Percentiles rank a stretch among this genome's conserved stretches.
Evolutionary conservation across 2,113 vertebrate species (phyloP).

Genomic region (Podilymbus podiceps): DNA sequence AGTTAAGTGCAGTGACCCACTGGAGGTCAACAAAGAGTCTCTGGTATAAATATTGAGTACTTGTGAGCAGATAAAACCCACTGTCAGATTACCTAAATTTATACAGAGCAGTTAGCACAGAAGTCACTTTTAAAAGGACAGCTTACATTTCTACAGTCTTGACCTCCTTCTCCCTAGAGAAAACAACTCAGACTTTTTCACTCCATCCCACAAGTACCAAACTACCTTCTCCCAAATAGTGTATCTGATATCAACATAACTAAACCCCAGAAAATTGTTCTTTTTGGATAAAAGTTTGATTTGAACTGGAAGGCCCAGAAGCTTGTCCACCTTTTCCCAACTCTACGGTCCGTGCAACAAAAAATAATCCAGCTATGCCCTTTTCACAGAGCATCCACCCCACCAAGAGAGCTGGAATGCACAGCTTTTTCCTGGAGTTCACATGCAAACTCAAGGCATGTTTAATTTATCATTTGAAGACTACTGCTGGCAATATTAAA

Average conservation of each 20-base stretch:
- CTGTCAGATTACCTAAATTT: not conserved
- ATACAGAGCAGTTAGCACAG: not conserved
- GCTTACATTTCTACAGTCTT: not conserved
- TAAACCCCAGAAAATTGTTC: not conserved
- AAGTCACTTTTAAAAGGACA: not conserved
- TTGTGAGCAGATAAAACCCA: not conserved
- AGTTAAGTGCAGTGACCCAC: not conserved
- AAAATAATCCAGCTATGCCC: not conserved
- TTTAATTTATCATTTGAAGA: not conserved
- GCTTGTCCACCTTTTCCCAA: not conserved
- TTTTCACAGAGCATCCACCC: not conserved
- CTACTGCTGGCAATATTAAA: not conserved
- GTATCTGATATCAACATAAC: not conserved
- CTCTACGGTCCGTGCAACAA: not conserved
- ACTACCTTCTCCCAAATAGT: not conserved
- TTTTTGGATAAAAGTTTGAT: not conserved
- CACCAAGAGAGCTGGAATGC: accelerated
- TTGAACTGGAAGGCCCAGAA: not conserved
- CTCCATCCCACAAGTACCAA: not conserved
- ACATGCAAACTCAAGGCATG: not conserved
- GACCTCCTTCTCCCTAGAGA: not conserved
- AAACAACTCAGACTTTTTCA: not conserved
- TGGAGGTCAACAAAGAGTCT: not conserved
- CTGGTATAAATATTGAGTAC: not conserved
- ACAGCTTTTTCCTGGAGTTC: not conserved